Evolutionary conservation across 1,140 invertebrate species (phyloP).

Genomic region (Drosophila suzukii): DNA sequence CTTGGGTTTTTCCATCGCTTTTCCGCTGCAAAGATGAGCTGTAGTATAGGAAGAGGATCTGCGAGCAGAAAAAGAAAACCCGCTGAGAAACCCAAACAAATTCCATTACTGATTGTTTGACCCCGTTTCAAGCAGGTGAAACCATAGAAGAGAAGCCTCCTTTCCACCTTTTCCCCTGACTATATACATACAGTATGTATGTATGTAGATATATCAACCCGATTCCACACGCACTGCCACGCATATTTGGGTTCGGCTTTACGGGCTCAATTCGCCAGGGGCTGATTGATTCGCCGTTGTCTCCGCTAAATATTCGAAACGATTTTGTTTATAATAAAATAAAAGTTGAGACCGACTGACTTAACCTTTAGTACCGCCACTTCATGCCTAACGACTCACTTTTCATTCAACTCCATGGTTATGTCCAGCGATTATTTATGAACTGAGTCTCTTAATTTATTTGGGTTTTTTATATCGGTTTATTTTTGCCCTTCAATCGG

Average conservation of each 20-base stretch:
- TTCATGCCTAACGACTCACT: constrained; percentile 14
- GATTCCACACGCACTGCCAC: constrained; percentile 33
- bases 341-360: constrained; percentile 26
- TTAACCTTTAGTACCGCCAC: constrained; percentile 8
- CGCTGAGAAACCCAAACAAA: constrained; percentile 17
- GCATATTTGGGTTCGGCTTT: constrained; percentile 35
- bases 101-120: constrained; percentile 30
- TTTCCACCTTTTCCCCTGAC: neutral
- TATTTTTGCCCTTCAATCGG: neutral
- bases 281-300: constrained; percentile 67
- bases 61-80: neutral
- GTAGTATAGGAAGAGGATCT: constrained; percentile 15
- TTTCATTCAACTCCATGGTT: constrained; percentile 26
- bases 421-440: constrained; percentile 1
- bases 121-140: constrained; percentile 42
- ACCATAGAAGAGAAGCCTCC: constrained; percentile 42
- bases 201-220: no score
- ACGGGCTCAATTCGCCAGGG: constrained; percentile 36
- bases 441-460: neutral
- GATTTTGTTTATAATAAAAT: constrained; percentile 81
- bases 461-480: neutral
- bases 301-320: constrained; percentile 71
- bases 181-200: neutral
- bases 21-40: neutral
- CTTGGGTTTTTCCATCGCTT: constrained; percentile 7